Evolutionary conservation across 2,113 vertebrate species (phyloP).

Genomic region (Gobio gobio): DNA sequence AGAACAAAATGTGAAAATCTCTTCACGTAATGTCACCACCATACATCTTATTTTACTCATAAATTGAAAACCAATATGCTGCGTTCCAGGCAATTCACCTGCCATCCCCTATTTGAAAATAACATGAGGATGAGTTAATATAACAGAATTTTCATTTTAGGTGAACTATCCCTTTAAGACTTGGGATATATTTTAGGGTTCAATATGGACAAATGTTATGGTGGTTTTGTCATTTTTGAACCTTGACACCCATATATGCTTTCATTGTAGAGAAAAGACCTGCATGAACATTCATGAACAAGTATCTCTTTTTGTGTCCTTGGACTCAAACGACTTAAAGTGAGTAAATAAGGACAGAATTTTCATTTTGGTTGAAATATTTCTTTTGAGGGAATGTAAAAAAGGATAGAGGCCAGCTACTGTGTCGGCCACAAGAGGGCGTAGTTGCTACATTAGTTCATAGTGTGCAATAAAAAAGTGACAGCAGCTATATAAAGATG

Average conservation of each 20-base stretch:
- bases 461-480: not conserved
- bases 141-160: no score
- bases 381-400: not conserved
- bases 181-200: not conserved
- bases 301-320: not conserved
- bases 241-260: not conserved
- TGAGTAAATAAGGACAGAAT: not conserved
- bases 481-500: not conserved
- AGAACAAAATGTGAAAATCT: no score
- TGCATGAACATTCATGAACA: not conserved
- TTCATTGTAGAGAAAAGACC: not conserved
- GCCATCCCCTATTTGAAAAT: not conserved
- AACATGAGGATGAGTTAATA: no score
- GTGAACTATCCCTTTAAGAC: not conserved
- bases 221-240: not conserved
- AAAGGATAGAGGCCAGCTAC: not conserved
- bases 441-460: not conserved
- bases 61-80: not conserved
- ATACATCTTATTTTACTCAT: not conserved
- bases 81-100: not conserved
- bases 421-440: not conserved
- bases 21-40: no score
- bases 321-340: not conserved
- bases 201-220: not conserved
- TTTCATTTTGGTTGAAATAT: not conserved